These are phyloP conservation scores for Caenorhabditis plicata DNA, from an alignment of 2,888 invertebrate species.

Conservation along the genomic window DNA sequence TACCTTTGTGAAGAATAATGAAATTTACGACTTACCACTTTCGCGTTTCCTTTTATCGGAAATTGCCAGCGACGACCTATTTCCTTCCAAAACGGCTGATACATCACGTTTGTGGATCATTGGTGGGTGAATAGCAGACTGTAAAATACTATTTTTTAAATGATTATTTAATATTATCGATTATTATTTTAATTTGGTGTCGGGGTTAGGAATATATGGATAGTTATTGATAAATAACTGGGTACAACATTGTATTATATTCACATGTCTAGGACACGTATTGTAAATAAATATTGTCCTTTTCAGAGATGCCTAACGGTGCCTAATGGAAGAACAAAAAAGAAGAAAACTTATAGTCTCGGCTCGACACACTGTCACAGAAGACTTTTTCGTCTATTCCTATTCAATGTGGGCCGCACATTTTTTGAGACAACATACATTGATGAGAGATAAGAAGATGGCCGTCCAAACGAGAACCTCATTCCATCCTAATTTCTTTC, in stretches of 20 bases:
- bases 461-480: no score
- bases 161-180: neutral
- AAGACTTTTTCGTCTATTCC: no score
- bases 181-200: neutral
- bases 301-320: constrained; percentile 1
- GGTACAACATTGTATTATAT: constrained; percentile 5
- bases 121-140: constrained; percentile 43
- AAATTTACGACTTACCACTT: no score
- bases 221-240: neutral
- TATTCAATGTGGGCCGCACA: no score
- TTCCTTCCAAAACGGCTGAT: constrained; percentile 7
- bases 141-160: no score
- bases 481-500: no score
- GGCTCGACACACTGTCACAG: no score
- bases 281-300: no score
- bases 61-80: constrained; percentile 3
- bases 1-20: neutral
- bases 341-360: constrained; percentile 4
- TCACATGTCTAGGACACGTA: constrained; percentile 2
- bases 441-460: no score
- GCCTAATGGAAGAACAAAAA: no score
- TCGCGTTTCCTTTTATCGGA: constrained; percentile 30
- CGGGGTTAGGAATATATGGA: neutral
- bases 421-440: no score
- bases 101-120: constrained; percentile 26